Evolutionary conservation across 2,113 vertebrate genomes (phyloP).

Genomic region (Todiramphus saurophagus): DNA sequence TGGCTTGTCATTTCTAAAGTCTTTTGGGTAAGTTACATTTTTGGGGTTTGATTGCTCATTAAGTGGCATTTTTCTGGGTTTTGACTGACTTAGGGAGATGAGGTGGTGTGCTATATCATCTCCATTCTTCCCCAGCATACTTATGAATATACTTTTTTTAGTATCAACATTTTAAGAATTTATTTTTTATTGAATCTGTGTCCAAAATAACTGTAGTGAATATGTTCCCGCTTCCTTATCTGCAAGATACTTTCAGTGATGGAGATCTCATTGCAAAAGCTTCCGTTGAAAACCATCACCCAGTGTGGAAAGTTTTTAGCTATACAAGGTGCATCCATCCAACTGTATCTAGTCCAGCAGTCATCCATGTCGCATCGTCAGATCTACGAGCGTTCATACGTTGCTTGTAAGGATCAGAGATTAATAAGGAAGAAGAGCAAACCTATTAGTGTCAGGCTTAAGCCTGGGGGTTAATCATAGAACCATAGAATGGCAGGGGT

Average conservation of each 20-base stretch:
- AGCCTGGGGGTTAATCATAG: neutral
- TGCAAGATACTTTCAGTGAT: neutral
- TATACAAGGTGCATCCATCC: neutral
- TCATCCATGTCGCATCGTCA: neutral
- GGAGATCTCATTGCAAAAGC: neutral
- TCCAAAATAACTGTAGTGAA: neutral
- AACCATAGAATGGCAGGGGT: no score
- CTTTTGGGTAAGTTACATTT: neutral
- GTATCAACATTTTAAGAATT: neutral
- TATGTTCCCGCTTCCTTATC: neutral
- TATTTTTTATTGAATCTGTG: neutral
- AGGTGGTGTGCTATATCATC: neutral
- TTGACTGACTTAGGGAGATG: neutral
- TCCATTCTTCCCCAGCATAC: neutral
- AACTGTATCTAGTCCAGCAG: neutral
- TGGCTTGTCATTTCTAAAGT: neutral
- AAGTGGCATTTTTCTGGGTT: neutral
- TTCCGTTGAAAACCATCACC: neutral
- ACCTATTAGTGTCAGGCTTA: neutral
- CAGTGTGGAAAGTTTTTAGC: neutral
- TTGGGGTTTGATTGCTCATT: neutral
- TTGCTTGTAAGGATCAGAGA: neutral
- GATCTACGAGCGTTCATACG: neutral
- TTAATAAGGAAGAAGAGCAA: neutral
- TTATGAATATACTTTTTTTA: neutral